Evolutionary conservation across 2,888 invertebrate genomes (phyloP).

Genomic region (Altica lythri): DNA sequence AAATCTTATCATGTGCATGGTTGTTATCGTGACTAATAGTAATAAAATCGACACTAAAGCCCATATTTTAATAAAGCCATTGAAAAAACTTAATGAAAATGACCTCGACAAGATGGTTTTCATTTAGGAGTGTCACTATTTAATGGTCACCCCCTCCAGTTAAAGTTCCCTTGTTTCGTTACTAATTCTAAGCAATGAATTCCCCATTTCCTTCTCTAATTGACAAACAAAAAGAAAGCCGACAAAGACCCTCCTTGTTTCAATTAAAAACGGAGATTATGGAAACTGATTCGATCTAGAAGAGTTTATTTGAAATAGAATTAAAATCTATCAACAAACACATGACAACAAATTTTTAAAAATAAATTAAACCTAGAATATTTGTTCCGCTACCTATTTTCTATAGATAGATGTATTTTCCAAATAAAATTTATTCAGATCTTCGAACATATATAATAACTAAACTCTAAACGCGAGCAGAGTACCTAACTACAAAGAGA

Average conservation of each 20-base stretch:
- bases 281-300: slow-evolving; percentile 16
- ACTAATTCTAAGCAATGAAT: slow-evolving; percentile 38
- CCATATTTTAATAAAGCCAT: slow-evolving; percentile 23
- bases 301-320: slow-evolving; percentile 6
- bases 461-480: too few species aligned
- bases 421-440: too few species aligned
- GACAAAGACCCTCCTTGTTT: slow-evolving; percentile 21
- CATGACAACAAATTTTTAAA: too few species aligned
- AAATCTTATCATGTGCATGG: too few species aligned
- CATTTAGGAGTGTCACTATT: slow-evolving; percentile 30
- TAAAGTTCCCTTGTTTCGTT: slow-evolving; percentile 27
- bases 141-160: slow-evolving; percentile 13
- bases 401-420: too few species aligned
- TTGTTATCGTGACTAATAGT: too few species aligned
- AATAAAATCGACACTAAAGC: too few species aligned
- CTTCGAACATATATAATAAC: too few species aligned
- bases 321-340: too few species aligned
- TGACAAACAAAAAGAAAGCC: slow-evolving; percentile 32
- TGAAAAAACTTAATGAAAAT: slow-evolving; percentile 42
- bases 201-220: slow-evolving; percentile 36
- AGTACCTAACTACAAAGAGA: too few species aligned
- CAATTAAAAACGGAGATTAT: slow-evolving; percentile 22
- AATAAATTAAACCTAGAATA: too few species aligned
- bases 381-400: too few species aligned
- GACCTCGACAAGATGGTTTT: slow-evolving; percentile 44